Evolutionary conservation across 2,797 vertebrate species (phyloP).

Genomic region (Coendou prehensilis): DNA sequence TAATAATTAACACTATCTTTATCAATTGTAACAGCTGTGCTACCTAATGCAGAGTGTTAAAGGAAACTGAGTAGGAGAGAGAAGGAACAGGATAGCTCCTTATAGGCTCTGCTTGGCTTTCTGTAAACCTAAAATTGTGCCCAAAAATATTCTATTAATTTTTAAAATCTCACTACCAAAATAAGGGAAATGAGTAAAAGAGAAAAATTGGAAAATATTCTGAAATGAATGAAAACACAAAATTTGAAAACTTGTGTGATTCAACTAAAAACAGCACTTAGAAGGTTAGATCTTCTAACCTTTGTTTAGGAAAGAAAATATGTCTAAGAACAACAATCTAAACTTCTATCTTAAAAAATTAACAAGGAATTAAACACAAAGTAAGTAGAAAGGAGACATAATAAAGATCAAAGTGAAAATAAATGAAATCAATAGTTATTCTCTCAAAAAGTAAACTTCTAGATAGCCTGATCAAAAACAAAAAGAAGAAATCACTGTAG

Average conservation of each 20-base stretch:
- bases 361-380: neutral
- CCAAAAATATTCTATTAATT: neutral
- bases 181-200: neutral
- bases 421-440: neutral
- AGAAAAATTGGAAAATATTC: conserved; percentile 24
- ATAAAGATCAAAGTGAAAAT: neutral
- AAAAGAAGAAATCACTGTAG: neutral
- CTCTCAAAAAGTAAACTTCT: conserved; percentile 15
- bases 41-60: neutral
- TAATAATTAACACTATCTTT: neutral
- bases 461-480: neutral
- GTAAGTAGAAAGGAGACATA: neutral
- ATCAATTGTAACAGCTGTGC: neutral
- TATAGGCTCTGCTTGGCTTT: neutral
- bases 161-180: neutral
- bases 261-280: neutral
- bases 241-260: neutral
- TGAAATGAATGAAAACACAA: neutral
- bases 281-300: neutral
- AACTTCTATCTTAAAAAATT: neutral
- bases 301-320: neutral
- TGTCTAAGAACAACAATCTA: neutral
- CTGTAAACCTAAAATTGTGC: conserved; percentile 10
- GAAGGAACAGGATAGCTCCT: neutral
- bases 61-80: neutral